phyloP scores from a whole-genome alignment of 2,888 invertebrate species.

The Eristalinus sepulchralis region DNA sequence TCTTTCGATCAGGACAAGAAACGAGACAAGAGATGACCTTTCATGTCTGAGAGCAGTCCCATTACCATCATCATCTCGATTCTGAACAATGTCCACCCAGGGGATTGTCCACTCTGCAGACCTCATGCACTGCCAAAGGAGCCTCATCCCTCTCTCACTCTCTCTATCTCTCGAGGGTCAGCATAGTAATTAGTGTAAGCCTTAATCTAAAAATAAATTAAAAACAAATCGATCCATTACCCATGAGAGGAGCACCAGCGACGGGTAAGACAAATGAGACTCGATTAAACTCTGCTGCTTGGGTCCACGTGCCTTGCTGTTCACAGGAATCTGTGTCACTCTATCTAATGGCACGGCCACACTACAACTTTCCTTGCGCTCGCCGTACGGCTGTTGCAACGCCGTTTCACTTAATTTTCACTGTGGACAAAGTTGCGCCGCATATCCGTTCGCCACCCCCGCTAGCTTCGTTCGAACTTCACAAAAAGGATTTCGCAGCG shows the following conservation, averaged over 20 bases:
- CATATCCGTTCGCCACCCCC: neutral
- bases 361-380: conserved; percentile 21
- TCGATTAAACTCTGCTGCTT: conserved; percentile 37
- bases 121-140: neutral
- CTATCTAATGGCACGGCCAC: conserved; percentile 43
- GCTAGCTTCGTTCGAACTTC: conserved; percentile 1
- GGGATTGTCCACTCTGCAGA: neutral
- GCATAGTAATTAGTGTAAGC: neutral
- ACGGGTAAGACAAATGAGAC: conserved; percentile 34
- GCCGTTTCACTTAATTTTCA: conserved; percentile 59
- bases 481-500: conserved; percentile 21
- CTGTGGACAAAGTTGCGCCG: conserved; percentile 23
- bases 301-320: conserved; percentile 10
- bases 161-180: neutral
- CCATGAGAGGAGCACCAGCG: conserved; percentile 46
- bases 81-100: neutral
- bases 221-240: conserved; percentile 46
- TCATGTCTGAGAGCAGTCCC: neutral
- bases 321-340: conserved; percentile 54
- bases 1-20: neutral
- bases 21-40: neutral
- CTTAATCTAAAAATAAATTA: conserved; percentile 5
- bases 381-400: conserved; percentile 40
- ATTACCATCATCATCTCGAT: neutral
- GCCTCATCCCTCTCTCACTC: no score